Conservation (phyloP, 2,888 invertebrate genomes). For the Lymantria monacha region DNA sequence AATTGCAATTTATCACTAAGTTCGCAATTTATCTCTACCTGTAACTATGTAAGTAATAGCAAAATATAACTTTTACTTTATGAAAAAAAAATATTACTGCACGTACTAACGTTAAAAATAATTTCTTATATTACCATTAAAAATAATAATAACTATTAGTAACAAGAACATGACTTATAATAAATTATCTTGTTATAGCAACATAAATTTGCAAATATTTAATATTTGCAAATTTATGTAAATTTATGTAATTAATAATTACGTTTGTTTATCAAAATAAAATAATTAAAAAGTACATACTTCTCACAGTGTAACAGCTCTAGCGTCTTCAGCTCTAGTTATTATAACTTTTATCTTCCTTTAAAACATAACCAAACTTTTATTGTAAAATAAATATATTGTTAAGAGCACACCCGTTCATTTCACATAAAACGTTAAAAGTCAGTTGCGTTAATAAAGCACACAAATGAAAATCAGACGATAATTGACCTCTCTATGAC, state of each 20-base stretch:
- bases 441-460: constrained; percentile 33
- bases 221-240: too few relatives aligned
- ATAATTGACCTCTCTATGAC: constrained; percentile 58
- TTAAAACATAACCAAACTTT: neutral
- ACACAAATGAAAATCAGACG: constrained; percentile 52
- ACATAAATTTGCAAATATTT: too few relatives aligned
- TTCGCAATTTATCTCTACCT: constrained; percentile 3
- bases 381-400: neutral
- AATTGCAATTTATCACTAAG: neutral
- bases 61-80: neutral
- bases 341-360: neutral
- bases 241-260: too few relatives aligned
- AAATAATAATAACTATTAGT: too few relatives aligned
- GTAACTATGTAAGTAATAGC: constrained; percentile 2
- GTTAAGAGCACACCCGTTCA: neutral
- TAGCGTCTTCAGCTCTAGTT: neutral
- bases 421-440: constrained; percentile 5
- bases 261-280: neutral
- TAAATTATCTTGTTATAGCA: too few relatives aligned
- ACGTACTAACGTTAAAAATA: neutral
- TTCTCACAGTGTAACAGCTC: neutral
- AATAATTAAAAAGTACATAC: neutral
- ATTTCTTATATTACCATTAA: too few relatives aligned
- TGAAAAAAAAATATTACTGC: neutral
- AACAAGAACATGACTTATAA: too few relatives aligned